Percentiles rank a stretch among this genome's conserved stretches.
These are phyloP conservation scores for Melanchra persicariae DNA, from an alignment of 2,888 invertebrate species.

Conservation along the genomic window DNA sequence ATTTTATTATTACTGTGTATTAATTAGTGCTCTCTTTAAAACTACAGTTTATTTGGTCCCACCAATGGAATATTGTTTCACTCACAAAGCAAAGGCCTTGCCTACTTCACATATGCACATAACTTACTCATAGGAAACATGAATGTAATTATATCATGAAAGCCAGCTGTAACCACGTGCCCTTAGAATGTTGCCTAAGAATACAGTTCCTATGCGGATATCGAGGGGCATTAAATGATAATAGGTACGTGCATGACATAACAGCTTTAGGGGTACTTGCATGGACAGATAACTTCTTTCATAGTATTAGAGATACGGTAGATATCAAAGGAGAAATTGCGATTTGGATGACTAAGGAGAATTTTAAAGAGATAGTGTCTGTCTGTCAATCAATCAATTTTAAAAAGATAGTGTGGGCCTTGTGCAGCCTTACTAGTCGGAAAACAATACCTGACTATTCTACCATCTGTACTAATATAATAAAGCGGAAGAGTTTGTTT, in stretches of 20 bases:
- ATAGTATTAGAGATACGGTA: not conserved
- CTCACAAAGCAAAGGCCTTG: constrained; percentile 6
- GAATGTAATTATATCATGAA: constrained; percentile 12
- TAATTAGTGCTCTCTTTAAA: not conserved
- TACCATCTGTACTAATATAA: too few species aligned
- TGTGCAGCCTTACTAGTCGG: constrained; percentile 4
- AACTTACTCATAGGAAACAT: constrained; percentile 18
- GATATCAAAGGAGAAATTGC: constrained; percentile 6
- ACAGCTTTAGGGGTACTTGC: constrained; percentile 11
- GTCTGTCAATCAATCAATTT: constrained; percentile 32
- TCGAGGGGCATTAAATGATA: constrained; percentile 39
- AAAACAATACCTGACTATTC: not conserved
- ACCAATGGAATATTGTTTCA: not conserved
- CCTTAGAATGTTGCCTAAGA: constrained; percentile 19
- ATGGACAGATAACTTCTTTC: constrained; percentile 8
- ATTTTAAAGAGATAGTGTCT: constrained; percentile 6
- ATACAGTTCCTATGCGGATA: constrained; percentile 27
- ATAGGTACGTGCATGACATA: not conserved
- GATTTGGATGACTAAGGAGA: constrained; percentile 20
- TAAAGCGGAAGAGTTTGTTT: too few species aligned
- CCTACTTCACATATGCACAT: constrained; percentile 11
- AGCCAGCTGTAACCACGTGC: not conserved
- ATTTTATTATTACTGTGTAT: too few species aligned
- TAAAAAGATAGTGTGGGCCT: too few species aligned
- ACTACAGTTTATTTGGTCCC: not conserved